Conservation (phyloP, 2,888 invertebrate species). For the Gisinianus flammeolus region DNA sequence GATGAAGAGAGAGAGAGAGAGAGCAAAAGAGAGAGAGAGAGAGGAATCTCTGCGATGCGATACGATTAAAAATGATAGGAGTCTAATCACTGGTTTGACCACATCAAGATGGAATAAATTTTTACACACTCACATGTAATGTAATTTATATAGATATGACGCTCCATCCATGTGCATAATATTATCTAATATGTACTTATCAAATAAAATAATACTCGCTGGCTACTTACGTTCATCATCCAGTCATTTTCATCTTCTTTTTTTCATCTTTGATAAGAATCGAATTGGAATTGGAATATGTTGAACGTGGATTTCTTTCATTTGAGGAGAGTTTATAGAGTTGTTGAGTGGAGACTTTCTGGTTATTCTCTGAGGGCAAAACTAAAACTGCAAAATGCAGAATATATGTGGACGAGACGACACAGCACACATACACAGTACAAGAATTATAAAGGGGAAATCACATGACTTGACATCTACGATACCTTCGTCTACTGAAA, state of each 20-base stretch:
- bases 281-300: too few relatives aligned
- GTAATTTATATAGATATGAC: background rate
- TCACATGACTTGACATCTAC: too few relatives aligned
- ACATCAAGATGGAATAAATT: constrained; percentile 16
- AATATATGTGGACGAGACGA: too few relatives aligned
- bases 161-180: background rate
- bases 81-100: constrained; percentile 23
- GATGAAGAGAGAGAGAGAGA: background rate
- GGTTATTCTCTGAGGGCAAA: too few relatives aligned
- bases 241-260: background rate
- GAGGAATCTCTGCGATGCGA: background rate
- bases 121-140: background rate
- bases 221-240: background rate
- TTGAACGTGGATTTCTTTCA: too few relatives aligned
- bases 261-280: background rate
- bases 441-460: too few relatives aligned
- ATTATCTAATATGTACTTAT: background rate
- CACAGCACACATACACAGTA: too few relatives aligned
- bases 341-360: too few relatives aligned
- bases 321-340: too few relatives aligned
- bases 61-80: constrained; percentile 5
- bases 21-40: too few relatives aligned
- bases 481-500: too few relatives aligned
- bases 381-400: too few relatives aligned
- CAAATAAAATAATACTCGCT: background rate